phyloP scores from a whole-genome alignment of 2,113 vertebrate genomes.

The Pachycephala philippinensis region DNA sequence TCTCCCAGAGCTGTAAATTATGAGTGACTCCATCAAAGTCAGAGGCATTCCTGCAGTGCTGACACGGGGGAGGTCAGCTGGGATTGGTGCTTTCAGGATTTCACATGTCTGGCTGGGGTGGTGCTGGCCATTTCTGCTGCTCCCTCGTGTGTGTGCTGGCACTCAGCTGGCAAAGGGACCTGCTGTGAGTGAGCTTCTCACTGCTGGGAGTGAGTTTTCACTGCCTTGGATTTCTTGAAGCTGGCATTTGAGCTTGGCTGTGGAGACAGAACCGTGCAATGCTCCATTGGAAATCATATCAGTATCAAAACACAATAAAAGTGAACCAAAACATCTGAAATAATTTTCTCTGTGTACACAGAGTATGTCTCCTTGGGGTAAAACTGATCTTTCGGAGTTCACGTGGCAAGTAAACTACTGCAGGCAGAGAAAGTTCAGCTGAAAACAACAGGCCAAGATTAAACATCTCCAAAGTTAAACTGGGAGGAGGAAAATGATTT shows the following conservation, averaged over 20 bases:
- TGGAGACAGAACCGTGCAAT: neutral
- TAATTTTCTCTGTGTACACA: neutral
- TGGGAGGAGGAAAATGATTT: neutral
- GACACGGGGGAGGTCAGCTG: neutral
- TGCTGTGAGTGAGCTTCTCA: neutral
- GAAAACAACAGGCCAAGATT: neutral
- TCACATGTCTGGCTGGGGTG: neutral
- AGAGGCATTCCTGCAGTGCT: neutral
- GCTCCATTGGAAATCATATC: neutral
- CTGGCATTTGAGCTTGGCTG: neutral
- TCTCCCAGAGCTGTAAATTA: constrained; percentile 52
- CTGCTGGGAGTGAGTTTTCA: too few relatives aligned
- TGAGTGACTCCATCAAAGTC: constrained; percentile 52
- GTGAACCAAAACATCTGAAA: neutral
- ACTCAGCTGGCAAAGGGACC: neutral
- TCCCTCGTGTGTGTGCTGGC: neutral
- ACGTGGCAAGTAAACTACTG: neutral
- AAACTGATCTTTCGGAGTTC: neutral
- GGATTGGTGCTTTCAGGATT: neutral
- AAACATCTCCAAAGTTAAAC: neutral
- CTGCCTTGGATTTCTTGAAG: neutral
- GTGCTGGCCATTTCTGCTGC: neutral
- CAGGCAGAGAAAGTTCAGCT: neutral
- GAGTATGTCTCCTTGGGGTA: neutral
- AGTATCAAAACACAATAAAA: neutral